Evolutionary conservation across 2,797 vertebrate species (phyloP).

Genomic region (Momotus momota): DNA sequence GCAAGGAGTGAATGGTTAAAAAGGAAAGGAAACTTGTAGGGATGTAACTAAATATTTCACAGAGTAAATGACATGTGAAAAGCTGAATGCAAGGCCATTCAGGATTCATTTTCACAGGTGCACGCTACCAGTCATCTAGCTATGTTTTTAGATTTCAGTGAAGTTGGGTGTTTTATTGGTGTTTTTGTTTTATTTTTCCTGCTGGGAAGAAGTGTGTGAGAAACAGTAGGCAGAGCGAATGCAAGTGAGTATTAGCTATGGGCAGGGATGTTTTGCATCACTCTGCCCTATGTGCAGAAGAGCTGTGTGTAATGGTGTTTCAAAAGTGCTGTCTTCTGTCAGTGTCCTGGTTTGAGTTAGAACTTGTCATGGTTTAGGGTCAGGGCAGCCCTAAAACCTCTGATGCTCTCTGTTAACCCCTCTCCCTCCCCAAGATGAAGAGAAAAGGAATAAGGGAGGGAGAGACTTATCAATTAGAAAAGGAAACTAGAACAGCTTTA

Average conservation of each 20-base stretch:
- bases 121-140: no score
- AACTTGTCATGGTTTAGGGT: no score
- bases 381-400: no score
- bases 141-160: neutral
- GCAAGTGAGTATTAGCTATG: neutral
- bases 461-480: no score
- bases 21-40: neutral
- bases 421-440: no score
- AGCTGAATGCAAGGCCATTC: neutral
- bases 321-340: neutral
- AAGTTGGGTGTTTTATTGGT: neutral
- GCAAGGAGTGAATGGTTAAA: neutral
- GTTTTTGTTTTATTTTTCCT: neutral
- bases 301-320: neutral
- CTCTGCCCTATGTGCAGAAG: neutral
- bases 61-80: neutral
- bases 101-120: neutral
- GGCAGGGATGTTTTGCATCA: rapidly evolving
- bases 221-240: neutral
- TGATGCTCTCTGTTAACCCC: no score
- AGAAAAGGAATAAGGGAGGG: no score
- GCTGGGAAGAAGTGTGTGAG: neutral
- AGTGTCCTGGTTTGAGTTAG: no score
- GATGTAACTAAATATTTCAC: neutral
- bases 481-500: no score